Evolutionary conservation across 2,113 vertebrate genomes (phyloP), one percentile per base, ranked within the genome.

Genomic region (Trogon surrucura): DNA sequence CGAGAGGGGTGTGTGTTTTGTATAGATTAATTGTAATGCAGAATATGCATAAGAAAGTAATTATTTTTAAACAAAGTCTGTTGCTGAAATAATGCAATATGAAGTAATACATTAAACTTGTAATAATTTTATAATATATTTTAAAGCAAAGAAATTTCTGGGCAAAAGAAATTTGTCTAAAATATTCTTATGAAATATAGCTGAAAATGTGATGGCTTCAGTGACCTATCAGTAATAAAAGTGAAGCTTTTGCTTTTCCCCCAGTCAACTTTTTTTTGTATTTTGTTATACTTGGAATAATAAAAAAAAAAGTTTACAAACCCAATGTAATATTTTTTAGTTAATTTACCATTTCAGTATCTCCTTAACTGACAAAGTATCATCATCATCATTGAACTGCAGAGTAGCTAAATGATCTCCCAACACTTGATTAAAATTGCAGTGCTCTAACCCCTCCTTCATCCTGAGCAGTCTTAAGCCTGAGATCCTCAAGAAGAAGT

Each of bases 51-150:
- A 83, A 86, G 47, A 23, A 71, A 89, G 27, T 80, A 2, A 78
- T 61, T 85, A 50, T 53, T 86, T 84, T 89, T 91, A 89, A 73
- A 26, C 77, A 86, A 19, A 29, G 26, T 92, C 60, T 86, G 60
- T 65, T 85, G 72, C 51, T 70, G 64, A 80, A 95, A 38, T 93
- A 38, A 84, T 80, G 69, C 61, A 86, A 78, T 62, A 66, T 87
- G 69, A 89, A 87, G 61, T 85, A 91, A 64, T 89, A 51, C 8
- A 56, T 67, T 88, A 82, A 62, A 71, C 29, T 92, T 88, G 47
- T 94, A 54, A 86, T 12, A 91, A 16, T 80, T 94, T 80, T 77
- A 78, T 54, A 66, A 71, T 86, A 18, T 82, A 48, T 91, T 93
- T 91, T 66, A 70, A 94, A 89, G 66, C 34, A 89, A 48, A 91